Percentiles rank a stretch among this genome's conserved stretches.
These are phyloP conservation scores for Aselliscus stoliczkanus DNA, from an alignment of 2,797 vertebrate genomes.

Conservation along the genomic window DNA sequence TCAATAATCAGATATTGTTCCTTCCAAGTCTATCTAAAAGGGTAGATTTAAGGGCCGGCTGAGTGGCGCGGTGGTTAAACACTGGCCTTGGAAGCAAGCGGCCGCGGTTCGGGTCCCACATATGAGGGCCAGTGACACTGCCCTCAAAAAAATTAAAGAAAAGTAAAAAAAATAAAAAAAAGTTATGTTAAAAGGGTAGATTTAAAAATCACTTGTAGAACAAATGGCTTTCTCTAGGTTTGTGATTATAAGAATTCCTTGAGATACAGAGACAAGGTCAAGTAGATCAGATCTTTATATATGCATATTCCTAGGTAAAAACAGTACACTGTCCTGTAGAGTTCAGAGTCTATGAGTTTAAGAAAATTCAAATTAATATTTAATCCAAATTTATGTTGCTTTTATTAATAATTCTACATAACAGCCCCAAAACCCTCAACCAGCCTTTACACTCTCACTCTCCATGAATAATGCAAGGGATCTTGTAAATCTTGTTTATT, in stretches of 20 bases:
- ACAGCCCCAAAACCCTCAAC: fast-evolving
- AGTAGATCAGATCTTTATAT: not conserved
- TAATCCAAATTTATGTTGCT: not conserved
- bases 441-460: not conserved
- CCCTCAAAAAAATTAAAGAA: too few relatives aligned
- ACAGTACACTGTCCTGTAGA: not conserved
- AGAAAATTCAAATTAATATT: not conserved
- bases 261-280: not conserved
- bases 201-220: not conserved
- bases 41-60: not conserved
- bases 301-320: not conserved
- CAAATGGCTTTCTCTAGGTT: not conserved
- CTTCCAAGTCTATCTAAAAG: not conserved
- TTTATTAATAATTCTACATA: not conserved
- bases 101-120: too few relatives aligned
- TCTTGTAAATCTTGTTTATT: not conserved
- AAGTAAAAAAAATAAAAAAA: too few relatives aligned
- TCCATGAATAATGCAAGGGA: not conserved
- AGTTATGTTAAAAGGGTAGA: not conserved
- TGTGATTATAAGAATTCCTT: not conserved
- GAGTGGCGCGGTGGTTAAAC: too few relatives aligned
- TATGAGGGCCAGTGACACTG: too few relatives aligned
- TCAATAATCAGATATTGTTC: not conserved
- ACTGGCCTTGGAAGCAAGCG: too few relatives aligned
- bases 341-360: not conserved